Evolutionary conservation across 2,113 vertebrate genomes (phyloP).

Genomic region (Rhizomys pruinosus): DNA sequence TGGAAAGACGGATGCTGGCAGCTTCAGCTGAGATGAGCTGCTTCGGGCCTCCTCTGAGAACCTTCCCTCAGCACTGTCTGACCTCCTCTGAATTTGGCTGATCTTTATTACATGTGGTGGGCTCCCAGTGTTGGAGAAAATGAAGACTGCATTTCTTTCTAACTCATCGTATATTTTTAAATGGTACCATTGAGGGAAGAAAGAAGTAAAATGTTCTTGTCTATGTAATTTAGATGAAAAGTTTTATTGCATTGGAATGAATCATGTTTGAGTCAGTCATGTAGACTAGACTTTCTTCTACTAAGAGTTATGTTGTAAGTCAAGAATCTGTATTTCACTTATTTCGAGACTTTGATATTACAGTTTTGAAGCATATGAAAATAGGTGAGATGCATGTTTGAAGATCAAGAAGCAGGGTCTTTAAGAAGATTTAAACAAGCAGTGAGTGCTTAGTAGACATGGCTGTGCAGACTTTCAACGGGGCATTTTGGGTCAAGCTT

Average conservation of each 20-base stretch:
- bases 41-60: background rate
- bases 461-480: background rate
- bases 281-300: background rate
- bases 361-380: slow-evolving; percentile 15
- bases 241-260: background rate
- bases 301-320: background rate
- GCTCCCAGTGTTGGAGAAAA: background rate
- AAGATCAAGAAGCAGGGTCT: background rate
- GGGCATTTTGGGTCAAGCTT: too few species aligned
- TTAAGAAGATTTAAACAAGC: slow-evolving; percentile 1
- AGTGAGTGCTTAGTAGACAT: background rate
- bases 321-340: background rate
- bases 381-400: background rate
- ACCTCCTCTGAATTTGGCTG: background rate
- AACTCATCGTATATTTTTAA: background rate
- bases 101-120: background rate
- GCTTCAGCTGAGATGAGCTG: background rate
- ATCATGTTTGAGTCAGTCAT: background rate
- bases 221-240: background rate
- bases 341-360: slow-evolving; percentile 28
- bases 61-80: background rate
- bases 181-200: background rate
- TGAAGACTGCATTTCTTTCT: slow-evolving; percentile 15
- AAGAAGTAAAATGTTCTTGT: slow-evolving; percentile 8
- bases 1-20: background rate